Base-by-base conservation (phyloP, 2,113 vertebrate species). In the Bujurquina vittata region DNA sequence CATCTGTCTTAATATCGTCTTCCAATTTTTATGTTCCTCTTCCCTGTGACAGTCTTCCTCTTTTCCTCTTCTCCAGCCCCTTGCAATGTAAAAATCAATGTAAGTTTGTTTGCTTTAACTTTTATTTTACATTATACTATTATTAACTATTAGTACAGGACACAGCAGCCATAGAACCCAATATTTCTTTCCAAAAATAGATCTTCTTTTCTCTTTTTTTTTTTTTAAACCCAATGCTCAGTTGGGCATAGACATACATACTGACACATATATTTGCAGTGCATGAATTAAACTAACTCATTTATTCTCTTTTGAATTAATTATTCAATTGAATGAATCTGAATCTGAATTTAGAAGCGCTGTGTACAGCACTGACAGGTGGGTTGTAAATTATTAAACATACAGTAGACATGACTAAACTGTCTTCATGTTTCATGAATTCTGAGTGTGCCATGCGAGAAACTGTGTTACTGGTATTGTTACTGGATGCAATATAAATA, bases 1-100 rank as follows among this genome's bases (percentile, higher is more conserved):
- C 77, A 84, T 86, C 84, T 91, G 81, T 82, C 78, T 80, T 65
- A 17, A 61, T 81, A 76, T 61, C 52, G 29, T 20, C 37, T 31
- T 84, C 65, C 62, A 80, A 35, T 57, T 74, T 81, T 9, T 37
- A 77, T 15, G 2, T 15, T 84, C 20, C 58, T 37, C 5, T 74
- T 37, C 23, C 15, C 26, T 22, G 54, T 54, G 26, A 1, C 18
- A 54, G 31, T 33, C 67, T 33, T 54, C 67, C 7, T 84, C 37
- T 54, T 37, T 10, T 65, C 20, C 6, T 69, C 0, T 11, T 76
- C 14, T 60, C 4, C 4, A 23, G 22, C 18, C 5, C 4, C 22
- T n/a, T 52, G 22, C 20, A 15, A 12, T 72, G 26, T 72, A 69
- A 31, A 69, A 69, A 31, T 3, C 17, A 69, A 52, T 12, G 1